phyloP scores from a whole-genome alignment of 2,888 invertebrate genomes.

The Sphecodes monilicornis region DNA sequence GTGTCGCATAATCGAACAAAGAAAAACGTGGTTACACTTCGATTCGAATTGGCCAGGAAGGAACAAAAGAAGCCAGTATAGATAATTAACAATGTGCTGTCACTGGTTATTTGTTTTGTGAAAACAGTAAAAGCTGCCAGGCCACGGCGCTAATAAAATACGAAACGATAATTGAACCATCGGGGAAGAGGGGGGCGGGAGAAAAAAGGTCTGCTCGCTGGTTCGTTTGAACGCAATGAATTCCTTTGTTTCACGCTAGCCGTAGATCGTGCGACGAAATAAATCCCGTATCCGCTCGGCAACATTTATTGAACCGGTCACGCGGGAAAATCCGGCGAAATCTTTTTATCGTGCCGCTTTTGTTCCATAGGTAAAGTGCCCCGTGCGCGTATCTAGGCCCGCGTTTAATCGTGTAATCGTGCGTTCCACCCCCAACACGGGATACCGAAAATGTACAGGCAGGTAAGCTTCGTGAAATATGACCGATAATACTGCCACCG shows the following conservation, averaged over 20 bases:
- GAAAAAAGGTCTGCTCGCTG: not conserved
- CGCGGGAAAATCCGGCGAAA: constrained; percentile 42
- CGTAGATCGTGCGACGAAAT: constrained; percentile 32
- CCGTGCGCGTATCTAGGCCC: not conserved
- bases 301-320: constrained; percentile 52
- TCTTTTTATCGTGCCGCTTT: constrained; percentile 54
- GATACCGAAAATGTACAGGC: not conserved
- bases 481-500: constrained; percentile 5
- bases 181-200: not conserved
- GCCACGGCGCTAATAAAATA: constrained; percentile 31
- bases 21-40: not conserved
- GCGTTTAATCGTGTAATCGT: constrained; percentile 55
- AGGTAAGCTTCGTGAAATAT: constrained; percentile 49
- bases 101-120: not conserved
- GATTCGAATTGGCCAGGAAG: not conserved
- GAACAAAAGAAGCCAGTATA: not conserved
- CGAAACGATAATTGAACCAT: constrained; percentile 29
- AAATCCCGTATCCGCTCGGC: constrained; percentile 43
- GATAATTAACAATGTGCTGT: constrained; percentile 21
- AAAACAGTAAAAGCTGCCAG: constrained; percentile 24
- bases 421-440: constrained; percentile 18
- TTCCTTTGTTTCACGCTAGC: constrained; percentile 36
- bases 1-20: not conserved
- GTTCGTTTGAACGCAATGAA: constrained; percentile 30
- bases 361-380: constrained; percentile 35